Base-by-base conservation (phyloP, 2,888 invertebrate genomes). In the Caradrina clavipalpis region DNA sequence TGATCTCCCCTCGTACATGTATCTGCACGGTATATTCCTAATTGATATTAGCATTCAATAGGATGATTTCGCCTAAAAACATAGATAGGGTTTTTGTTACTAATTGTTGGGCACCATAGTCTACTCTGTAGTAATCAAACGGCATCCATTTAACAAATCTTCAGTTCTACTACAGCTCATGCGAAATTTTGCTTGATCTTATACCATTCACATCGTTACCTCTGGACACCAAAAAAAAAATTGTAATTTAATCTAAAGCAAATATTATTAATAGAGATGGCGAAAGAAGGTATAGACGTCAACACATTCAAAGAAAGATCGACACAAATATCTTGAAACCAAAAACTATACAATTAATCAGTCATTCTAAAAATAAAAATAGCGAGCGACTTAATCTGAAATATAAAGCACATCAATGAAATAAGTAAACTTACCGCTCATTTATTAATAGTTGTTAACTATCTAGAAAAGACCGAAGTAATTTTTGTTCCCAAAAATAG, bases 251-350 rank as follows among this genome's bases (percentile, higher is more conserved):
- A 51, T 57, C 21, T 17, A 35, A 35, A 60, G 22, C 17, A 53
- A 22, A 21, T 19, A 53, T 72, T 45, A 72, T 45, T 35, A 22
- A 31, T 8, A 35, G 17, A 17, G 6, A 35, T 60, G 22, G 31
- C 13, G 26, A 26, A 11, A 69, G 47, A 53, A 47, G 11, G 35
- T 45, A 51, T 35, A 31, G 13, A 22, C 22, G 51, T 51, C 61
- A 60, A 60, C 6, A 31, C 39, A 47, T 61, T 26, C n/a, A 69
- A 61, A 51, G 21, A 26, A 47, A 65, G 15, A 39, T 17, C 35
- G 42, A 35, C 42, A 19, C 22, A 49, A 58, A 22, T 49, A 22
- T 57, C 54, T 53, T 54, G 31, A 65, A 72, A 74, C 42, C 19
- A 21, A 39, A 53, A 47, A 57, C 26, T 26, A 73, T 39, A 11